Conservation (phyloP, 2,113 vertebrate species). For the Vanacampus margaritifer region DNA sequence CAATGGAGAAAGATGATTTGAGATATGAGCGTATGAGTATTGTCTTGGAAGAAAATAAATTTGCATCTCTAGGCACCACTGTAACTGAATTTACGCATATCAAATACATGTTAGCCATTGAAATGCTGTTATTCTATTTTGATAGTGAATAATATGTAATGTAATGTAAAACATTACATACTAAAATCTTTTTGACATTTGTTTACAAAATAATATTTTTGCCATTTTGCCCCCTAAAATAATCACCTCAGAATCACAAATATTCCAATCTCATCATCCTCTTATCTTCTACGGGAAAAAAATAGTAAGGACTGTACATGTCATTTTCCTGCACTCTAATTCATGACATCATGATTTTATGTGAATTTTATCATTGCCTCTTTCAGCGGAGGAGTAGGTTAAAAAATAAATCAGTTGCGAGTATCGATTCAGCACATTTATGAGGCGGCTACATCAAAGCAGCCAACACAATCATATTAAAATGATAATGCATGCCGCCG, state of each 20-base stretch:
- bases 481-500: background rate
- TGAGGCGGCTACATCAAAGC: background rate
- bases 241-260: background rate
- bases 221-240: too few relatives aligned
- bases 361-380: background rate
- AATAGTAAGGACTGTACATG: background rate
- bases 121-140: too few relatives aligned
- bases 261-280: background rate
- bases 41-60: too few relatives aligned
- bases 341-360: background rate
- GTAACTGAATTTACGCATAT: too few relatives aligned
- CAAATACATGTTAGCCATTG: too few relatives aligned
- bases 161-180: too few relatives aligned
- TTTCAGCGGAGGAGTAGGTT: background rate
- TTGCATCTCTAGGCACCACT: too few relatives aligned
- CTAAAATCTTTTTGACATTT: too few relatives aligned
- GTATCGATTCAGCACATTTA: constrained; percentile 1
- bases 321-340: background rate
- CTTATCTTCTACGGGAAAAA: background rate
- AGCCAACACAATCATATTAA: constrained; percentile 1
- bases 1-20: too few relatives aligned
- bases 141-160: too few relatives aligned
- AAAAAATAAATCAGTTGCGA: background rate
- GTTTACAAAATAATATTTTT: too few relatives aligned
- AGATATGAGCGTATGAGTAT: too few relatives aligned